These are phyloP conservation scores for Rhopilema esculentum DNA, from an alignment of 30 jellyfish, hydroid and myxozoan species.

Conservation along the genomic window DNA sequence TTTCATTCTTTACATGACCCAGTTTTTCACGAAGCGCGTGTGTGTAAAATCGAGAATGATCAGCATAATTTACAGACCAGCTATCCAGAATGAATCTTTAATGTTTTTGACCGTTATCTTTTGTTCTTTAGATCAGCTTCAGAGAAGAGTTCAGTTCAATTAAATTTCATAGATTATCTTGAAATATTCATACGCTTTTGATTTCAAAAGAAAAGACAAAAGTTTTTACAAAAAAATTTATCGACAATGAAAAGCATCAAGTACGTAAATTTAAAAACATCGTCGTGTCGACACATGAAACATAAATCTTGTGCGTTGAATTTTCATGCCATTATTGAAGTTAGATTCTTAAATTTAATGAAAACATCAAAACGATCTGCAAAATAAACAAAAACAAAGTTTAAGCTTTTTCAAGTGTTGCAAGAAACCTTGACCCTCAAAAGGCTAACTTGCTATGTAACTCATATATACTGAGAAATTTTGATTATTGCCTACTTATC, in stretches of 20 bases:
- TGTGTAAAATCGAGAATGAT: background rate
- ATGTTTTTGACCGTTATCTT: too few species aligned
- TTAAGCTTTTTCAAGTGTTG: slow-evolving; percentile 25
- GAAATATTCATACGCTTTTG: too few species aligned
- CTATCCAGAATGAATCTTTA: background rate
- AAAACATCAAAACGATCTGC: slow-evolving; percentile 25
- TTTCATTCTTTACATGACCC: background rate
- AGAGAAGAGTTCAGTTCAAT: too few species aligned
- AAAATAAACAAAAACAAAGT: slow-evolving; percentile 17
- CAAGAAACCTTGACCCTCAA: slow-evolving; percentile 7
- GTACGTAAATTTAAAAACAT: too few species aligned
- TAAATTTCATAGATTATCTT: too few species aligned
- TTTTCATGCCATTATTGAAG: too few species aligned
- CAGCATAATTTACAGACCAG: background rate
- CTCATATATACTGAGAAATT: background rate
- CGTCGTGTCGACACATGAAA: too few species aligned
- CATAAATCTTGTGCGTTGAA: too few species aligned
- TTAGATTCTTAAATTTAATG: slow-evolving; percentile 22
- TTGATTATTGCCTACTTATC: slow-evolving; percentile 26
- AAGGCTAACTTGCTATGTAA: slow-evolving; percentile 9
- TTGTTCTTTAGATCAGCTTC: too few species aligned
- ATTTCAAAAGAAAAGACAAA: too few species aligned
- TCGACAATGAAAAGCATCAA: too few species aligned
- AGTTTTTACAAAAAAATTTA: too few species aligned
- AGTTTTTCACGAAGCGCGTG: background rate